phyloP scores from a whole-genome alignment of 2,888 invertebrate species.

The Epirrita christyi region DNA sequence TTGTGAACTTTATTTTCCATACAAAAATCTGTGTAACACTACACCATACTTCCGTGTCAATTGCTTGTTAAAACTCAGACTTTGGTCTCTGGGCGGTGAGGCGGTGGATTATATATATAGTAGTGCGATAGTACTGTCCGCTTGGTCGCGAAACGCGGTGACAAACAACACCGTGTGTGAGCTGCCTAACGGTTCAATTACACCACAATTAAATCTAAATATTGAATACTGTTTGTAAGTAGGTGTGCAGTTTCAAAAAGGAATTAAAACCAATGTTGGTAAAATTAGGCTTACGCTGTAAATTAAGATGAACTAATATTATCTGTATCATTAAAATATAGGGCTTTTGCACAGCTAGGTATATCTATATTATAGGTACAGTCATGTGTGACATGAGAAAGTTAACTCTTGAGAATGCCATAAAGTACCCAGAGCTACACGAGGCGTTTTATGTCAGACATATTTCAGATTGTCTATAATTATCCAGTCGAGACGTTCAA shows the following conservation, averaged over 20 bases:
- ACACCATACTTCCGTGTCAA: too few relatives aligned
- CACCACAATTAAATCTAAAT: too few relatives aligned
- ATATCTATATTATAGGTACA: slow-evolving; percentile 12
- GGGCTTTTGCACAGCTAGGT: slow-evolving; percentile 13
- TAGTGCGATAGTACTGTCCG: too few relatives aligned
- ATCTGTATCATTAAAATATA: slow-evolving; percentile 19
- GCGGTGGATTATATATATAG: too few relatives aligned
- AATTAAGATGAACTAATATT: slow-evolving; percentile 13
- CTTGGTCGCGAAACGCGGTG: too few relatives aligned
- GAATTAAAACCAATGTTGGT: slow-evolving; percentile 17
- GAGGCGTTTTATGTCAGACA: neutral
- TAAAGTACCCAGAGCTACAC: neutral
- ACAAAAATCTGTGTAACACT: too few relatives aligned
- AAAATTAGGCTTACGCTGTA: slow-evolving; percentile 19
- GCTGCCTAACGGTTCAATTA: too few relatives aligned
- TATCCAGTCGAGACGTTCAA: neutral
- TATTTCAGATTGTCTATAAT: neutral
- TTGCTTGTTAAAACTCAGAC: too few relatives aligned
- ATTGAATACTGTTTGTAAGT: neutral
- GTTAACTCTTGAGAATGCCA: neutral
- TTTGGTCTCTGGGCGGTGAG: too few relatives aligned
- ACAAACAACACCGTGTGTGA: too few relatives aligned
- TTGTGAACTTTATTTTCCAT: too few relatives aligned
- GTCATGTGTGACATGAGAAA: slow-evolving; percentile 11
- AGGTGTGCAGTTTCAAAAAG: slow-evolving; percentile 3